Conservation (phyloP, 2,113 vertebrate genomes). For the Casuarius casuarius region DNA sequence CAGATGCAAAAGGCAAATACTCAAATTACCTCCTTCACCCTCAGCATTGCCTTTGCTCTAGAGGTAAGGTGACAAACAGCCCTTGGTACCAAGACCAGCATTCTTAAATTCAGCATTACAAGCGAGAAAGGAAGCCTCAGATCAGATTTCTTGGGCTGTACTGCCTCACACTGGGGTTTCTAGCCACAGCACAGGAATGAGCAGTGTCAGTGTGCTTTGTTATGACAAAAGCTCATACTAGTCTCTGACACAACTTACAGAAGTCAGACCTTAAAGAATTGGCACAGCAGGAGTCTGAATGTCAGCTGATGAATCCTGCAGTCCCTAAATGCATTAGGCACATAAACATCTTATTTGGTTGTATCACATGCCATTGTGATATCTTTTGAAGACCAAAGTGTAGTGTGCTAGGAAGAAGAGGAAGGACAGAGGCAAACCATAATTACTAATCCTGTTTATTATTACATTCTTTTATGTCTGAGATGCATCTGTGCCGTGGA, state of each 20-base stretch:
- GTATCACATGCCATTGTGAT: no score
- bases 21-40: not conserved
- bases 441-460: no score
- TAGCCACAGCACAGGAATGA: fast-evolving
- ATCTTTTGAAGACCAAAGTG: no score
- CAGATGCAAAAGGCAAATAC: not conserved
- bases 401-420: no score
- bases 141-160: not conserved
- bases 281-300: not conserved
- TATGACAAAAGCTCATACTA: fast-evolving
- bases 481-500: no score
- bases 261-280: not conserved
- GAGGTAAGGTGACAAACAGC: not conserved
- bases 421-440: no score
- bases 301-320: not conserved
- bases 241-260: not conserved
- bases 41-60: not conserved
- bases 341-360: no score
- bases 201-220: fast-evolving
- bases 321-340: not conserved
- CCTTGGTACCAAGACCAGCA: not conserved
- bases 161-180: fast-evolving
- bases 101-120: not conserved
- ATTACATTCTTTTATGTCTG: no score
- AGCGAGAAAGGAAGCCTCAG: not conserved